Evolutionary conservation across 2,888 invertebrate species (phyloP).

Genomic region (Plemyria rubiginata): DNA sequence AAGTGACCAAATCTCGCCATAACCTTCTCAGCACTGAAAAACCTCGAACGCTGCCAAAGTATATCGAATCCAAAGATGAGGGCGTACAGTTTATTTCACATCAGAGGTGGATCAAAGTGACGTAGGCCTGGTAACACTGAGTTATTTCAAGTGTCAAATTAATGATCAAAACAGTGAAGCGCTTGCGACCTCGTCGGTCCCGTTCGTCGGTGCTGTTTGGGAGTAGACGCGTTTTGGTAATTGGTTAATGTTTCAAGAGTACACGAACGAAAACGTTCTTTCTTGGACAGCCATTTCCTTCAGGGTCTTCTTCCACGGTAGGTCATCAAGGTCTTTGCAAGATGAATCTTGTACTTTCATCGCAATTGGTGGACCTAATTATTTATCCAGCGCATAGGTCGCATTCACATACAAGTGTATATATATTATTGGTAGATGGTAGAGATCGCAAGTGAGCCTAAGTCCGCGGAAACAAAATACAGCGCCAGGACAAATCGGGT

Average conservation of each 20-base stretch:
- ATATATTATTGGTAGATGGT: too few species aligned
- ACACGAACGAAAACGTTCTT: background rate
- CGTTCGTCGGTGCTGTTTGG: slow-evolving; percentile 40
- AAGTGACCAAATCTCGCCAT: background rate
- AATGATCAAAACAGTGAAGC: slow-evolving; percentile 76
- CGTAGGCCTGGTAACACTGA: slow-evolving; percentile 39
- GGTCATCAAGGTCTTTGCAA: too few species aligned
- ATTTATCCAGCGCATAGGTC: too few species aligned
- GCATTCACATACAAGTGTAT: too few species aligned
- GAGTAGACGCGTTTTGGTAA: slow-evolving; percentile 18
- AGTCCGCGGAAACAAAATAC: background rate
- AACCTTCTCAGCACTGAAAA: background rate
- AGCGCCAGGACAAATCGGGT: background rate
- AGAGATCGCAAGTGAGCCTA: too few species aligned
- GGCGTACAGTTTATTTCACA: background rate
- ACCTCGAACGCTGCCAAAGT: background rate
- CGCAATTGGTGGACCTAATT: too few species aligned
- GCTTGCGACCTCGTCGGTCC: slow-evolving; percentile 58
- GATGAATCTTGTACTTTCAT: too few species aligned
- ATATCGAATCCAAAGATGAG: background rate
- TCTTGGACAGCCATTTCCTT: background rate
- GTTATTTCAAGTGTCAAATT: slow-evolving; percentile 79
- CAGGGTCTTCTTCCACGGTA: too few species aligned
- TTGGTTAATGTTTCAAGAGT: slow-evolving; percentile 14
- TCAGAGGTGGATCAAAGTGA: background rate